Evolutionary conservation across 1,140 invertebrate genomes (phyloP), one percentile per base, ranked within the genome.

Genomic region (Chironomus striatipennis): DNA sequence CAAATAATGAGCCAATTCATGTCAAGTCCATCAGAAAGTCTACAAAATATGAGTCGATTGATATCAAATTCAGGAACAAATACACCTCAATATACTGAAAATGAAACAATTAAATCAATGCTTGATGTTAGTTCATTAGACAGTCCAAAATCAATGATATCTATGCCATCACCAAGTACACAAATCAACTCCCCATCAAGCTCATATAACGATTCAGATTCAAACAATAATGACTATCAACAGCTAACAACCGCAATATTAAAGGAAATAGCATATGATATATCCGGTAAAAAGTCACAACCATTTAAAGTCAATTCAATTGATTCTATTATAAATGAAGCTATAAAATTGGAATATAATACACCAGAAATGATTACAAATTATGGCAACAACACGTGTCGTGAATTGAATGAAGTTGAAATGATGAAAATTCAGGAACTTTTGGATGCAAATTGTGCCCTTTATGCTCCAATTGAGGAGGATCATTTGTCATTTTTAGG

Each of bases 311-410:
- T 5, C 12, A 85, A 90, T 81, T 91, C 90, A 1, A 91, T 93
- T 78, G 91, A 93, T 79, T 90, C 91, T 0, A 92, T 93, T 77
- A 81, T 94, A 15, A 91, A 89, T 75, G 90, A 93, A 78, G 92
- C 92, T 9, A 93, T 94, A 75, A 92, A 92, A 79, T 82, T 93
- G 64, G 92, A 95, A 81, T 94, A 91, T 82, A 89, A 90, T 76
- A 87, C 89, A 7, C 78, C 77, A 15, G 80, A 79, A 75, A 75
- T 75, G 77, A 57, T 76, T 18, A 42, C 79, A 78, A 34, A 79
- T 34, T 34, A 34, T 77, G 73, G 77, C 78, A 77, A n/a, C 84
- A 85, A 75, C 88, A 84, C 4, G 24, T 88, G 87, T 12, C 85
- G 89, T 65, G 89, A 92, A 80, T 83, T 95, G 3, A 94, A 94